Evolutionary conservation across 2,888 invertebrate genomes (phyloP).

Genomic region (Saturnia japonica): DNA sequence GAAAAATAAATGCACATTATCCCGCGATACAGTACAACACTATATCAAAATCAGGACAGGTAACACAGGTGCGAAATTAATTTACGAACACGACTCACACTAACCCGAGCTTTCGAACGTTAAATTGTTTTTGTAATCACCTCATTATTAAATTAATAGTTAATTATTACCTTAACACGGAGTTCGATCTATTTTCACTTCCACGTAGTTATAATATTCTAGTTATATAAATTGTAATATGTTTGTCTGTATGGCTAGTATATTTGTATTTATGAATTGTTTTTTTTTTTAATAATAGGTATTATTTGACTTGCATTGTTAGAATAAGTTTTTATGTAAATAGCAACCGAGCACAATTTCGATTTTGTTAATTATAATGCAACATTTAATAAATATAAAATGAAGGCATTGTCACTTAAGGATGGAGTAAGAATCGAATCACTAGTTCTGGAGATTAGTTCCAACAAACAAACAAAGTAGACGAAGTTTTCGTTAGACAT

Average conservation of each 20-base stretch:
- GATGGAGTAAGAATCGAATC: too few relatives aligned
- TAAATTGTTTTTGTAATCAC: slow-evolving; percentile 11
- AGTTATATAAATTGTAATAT: background rate
- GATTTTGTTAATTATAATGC: too few relatives aligned
- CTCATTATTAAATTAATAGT: slow-evolving; percentile 11
- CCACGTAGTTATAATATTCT: background rate
- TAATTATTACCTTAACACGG: background rate
- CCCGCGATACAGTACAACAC: background rate
- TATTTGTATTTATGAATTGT: background rate
- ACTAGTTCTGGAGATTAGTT: too few relatives aligned
- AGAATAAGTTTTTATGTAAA: too few relatives aligned
- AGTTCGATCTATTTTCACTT: slow-evolving; percentile 1
- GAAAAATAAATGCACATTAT: too few relatives aligned
- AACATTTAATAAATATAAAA: too few relatives aligned
- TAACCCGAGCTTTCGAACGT: slow-evolving; percentile 6
- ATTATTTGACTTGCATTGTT: too few relatives aligned
- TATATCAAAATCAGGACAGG: slow-evolving; percentile 2
- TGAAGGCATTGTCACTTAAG: too few relatives aligned
- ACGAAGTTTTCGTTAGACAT: too few relatives aligned
- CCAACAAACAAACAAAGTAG: too few relatives aligned
- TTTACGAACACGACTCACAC: slow-evolving; percentile 11
- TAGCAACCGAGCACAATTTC: too few relatives aligned
- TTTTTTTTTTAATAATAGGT: too few relatives aligned
- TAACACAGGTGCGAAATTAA: slow-evolving; percentile 18
- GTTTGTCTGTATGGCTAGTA: background rate